These are phyloP conservation scores for Cheirogaleus medius DNA, from an alignment of 2,113 vertebrate genomes.

Conservation along the genomic window DNA sequence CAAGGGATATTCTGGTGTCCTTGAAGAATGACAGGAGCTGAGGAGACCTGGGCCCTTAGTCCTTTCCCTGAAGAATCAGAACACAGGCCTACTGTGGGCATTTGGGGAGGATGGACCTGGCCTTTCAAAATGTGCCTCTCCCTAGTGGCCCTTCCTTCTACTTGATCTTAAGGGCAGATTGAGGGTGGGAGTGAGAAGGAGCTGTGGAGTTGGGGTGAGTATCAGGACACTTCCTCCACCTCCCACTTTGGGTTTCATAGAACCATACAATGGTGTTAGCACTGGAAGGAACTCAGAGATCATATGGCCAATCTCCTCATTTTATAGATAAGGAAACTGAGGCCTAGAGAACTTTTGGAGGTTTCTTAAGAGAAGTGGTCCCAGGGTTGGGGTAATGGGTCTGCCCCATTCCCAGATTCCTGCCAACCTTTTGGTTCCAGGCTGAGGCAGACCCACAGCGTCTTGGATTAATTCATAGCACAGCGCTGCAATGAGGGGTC, in stretches of 20 bases:
- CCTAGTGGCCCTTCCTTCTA: not conserved
- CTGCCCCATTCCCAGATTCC: not conserved
- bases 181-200: not conserved
- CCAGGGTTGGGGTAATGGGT: not conserved
- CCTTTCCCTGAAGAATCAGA: not conserved
- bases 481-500: rapidly evolving
- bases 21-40: not conserved
- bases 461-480: too few relatives aligned
- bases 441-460: not conserved
- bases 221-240: not conserved
- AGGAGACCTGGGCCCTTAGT: not conserved
- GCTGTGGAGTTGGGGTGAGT: not conserved
- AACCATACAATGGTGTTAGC: not conserved
- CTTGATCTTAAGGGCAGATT: not conserved
- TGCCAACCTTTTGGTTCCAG: not conserved
- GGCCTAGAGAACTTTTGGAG: not conserved
- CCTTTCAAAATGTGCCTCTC: not conserved
- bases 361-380: not conserved
- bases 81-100: not conserved
- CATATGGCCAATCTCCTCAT: not conserved
- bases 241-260: not conserved
- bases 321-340: not conserved
- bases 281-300: not conserved
- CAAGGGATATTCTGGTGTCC: not conserved
- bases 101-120: not conserved